Conservation (phyloP, 2,797 vertebrate species). For the Caiman crocodilus region DNA sequence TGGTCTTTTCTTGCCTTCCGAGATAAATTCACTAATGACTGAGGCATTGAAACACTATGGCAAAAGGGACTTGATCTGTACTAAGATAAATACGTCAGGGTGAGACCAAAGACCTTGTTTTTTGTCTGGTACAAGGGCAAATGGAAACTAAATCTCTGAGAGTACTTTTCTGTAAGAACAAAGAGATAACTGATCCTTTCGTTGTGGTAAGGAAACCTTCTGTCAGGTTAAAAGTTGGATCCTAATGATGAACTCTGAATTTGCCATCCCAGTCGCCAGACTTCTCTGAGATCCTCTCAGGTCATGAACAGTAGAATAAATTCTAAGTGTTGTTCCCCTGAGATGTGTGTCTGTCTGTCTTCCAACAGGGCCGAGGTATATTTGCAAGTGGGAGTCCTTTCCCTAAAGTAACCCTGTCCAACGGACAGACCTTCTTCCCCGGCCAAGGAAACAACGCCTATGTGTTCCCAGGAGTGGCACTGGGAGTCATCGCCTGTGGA, state of each 20-base stretch:
- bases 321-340: neutral
- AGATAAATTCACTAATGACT: too few relatives aligned
- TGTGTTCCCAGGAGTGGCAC: constrained; percentile 94
- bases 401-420: constrained; percentile 90
- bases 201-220: neutral
- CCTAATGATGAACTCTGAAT: neutral
- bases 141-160: neutral
- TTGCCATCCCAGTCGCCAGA: neutral
- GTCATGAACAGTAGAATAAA: neutral
- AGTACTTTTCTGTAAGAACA: neutral
- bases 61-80: neutral
- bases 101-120: neutral
- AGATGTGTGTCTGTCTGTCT: constrained; percentile 17
- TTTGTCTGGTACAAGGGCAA: neutral
- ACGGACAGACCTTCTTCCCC: constrained; percentile 92
- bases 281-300: neutral
- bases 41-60: neutral
- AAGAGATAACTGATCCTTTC: too few relatives aligned
- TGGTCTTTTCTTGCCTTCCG: neutral
- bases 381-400: constrained; percentile 98
- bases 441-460: constrained; percentile 99
- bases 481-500: constrained; percentile 92
- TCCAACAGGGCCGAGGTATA: constrained; percentile 90
- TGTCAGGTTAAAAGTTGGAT: neutral
- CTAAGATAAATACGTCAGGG: neutral